Evolutionary conservation across 2,113 vertebrate genomes (phyloP), one percentile per base, ranked within the genome.

Genomic region (Casuarius casuarius): DNA sequence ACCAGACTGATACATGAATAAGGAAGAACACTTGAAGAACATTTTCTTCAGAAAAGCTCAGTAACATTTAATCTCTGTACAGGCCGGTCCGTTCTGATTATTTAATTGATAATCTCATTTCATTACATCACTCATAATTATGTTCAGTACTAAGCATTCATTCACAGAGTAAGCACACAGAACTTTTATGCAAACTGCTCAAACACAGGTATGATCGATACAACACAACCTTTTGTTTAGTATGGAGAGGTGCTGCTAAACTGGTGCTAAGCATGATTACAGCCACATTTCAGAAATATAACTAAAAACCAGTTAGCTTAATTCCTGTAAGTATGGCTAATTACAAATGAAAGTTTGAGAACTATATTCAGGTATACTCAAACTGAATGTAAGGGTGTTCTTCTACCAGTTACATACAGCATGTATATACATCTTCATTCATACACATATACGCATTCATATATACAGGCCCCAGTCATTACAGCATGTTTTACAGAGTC

Each of bases 201-300:
- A 52, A 71, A 42, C 0, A 0, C 8, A 17, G 42, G 12, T 56
- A 71, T 3, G 22, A 89, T 33, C 56, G 33, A 2, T 2, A 56
- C 0, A 0, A 29, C 22, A 38, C 0, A 9, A 31, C 18, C n/a
- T 61, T 40, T n/a, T 78, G 49, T 29, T 52, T 46, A 19, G 20
- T 3, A 13, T 26, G 42, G 68, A 42, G 21, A 59, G 68, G 49
- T 4, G 20, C 40, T 70, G 62, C 67, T 77, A 46, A 80, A 67
- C 9, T n/a, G 33, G 3, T 62, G 54, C 28, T 56, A 22, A 76
- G 66, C 31, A 28, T 33, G 29, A 38, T 0, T 10, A n/a, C 51
- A 62, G 65, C 20, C 0, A 0, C 19, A 48, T 61, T 61, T 81
- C 87, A 84, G 76, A 66, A 91, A 51, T 3, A 19, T 2, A 74